A percentile compares a stretch with the other conserved stretches of the same genome.
Conservation (phyloP, 2,888 invertebrate species). For the Adelognathus sp. region DNA sequence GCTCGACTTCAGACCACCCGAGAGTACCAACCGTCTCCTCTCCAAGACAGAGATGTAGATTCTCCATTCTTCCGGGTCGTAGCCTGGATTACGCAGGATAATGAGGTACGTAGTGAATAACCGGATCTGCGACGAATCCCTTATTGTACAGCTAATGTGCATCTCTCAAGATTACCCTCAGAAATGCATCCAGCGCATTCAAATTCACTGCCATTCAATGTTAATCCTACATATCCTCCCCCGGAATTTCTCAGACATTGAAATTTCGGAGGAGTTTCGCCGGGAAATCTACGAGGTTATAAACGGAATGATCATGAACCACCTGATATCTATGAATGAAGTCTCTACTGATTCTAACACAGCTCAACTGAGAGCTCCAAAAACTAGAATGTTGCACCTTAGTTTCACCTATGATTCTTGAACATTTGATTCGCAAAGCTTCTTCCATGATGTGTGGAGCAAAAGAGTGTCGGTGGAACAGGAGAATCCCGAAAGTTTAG, state of each 20-base stretch:
- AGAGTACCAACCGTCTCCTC: background rate
- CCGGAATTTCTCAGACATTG: background rate
- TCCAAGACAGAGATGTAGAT: constrained; percentile 24
- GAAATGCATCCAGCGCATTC: background rate
- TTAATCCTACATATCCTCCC: background rate
- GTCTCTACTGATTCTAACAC: no score
- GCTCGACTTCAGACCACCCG: constrained; percentile 10
- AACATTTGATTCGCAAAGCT: no score
- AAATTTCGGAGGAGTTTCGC: background rate
- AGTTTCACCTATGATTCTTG: no score
- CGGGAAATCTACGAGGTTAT: no score
- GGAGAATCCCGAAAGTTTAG: no score
- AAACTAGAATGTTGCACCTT: no score
- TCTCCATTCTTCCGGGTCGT: constrained; percentile 38
- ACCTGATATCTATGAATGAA: no score
- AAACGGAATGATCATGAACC: no score
- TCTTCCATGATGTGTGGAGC: no score
- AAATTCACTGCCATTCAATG: constrained; percentile 4
- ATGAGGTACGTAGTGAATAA: constrained; percentile 37
- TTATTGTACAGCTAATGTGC: constrained; percentile 15
- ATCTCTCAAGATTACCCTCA: constrained; percentile 1
- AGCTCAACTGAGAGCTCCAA: no score
- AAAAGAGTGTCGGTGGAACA: no score
- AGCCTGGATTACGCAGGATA: constrained; percentile 18
- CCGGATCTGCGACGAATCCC: constrained; percentile 1